Evolutionary conservation across 2,888 invertebrate genomes (phyloP).

Genomic region (Cyrtodaria siliqua): DNA sequence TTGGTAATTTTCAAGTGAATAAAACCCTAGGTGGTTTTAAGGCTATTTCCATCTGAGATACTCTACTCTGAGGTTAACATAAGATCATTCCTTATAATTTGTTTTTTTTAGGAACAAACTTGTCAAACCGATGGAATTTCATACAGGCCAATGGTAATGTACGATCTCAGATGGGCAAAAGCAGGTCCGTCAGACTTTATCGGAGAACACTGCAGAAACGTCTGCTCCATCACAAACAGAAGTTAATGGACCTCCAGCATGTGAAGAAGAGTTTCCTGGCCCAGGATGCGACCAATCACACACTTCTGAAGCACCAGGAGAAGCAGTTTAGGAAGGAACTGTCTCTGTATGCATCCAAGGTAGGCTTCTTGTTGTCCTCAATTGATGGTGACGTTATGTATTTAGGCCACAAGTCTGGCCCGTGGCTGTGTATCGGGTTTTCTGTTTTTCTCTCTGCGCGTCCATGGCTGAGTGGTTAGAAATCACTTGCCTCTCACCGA

Average conservation of each 20-base stretch:
- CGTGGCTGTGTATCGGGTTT: too few relatives aligned
- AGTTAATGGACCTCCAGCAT: conserved; percentile 90
- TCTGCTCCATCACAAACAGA: conserved; percentile 90
- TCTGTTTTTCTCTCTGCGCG: too few relatives aligned
- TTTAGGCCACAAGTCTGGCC: too few relatives aligned
- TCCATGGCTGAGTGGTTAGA: too few relatives aligned
- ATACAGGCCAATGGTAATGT: conserved; percentile 88
- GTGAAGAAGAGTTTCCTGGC: conserved; percentile 78
- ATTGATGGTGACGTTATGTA: too few relatives aligned
- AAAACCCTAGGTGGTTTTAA: too few relatives aligned
- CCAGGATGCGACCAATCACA: conserved; percentile 61
- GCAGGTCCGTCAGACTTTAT: conserved; percentile 76
- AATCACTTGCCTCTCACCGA: too few relatives aligned
- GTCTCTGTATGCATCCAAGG: conserved; percentile 89
- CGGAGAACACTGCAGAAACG: conserved; percentile 89
- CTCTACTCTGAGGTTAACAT: too few relatives aligned
- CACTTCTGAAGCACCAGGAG: conserved; percentile 88
- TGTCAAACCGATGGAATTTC: conserved; percentile 93
- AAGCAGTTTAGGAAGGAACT: conserved; percentile 88
- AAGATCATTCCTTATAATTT: too few relatives aligned
- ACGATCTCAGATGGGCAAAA: conserved; percentile 58
- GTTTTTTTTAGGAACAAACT: conserved; percentile 53
- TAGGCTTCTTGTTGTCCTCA: too few relatives aligned
- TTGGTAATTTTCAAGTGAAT: too few relatives aligned
- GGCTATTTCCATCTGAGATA: too few relatives aligned